Base-by-base conservation (phyloP, 2,113 vertebrate genomes). In the Seriola dumerili region DNA sequence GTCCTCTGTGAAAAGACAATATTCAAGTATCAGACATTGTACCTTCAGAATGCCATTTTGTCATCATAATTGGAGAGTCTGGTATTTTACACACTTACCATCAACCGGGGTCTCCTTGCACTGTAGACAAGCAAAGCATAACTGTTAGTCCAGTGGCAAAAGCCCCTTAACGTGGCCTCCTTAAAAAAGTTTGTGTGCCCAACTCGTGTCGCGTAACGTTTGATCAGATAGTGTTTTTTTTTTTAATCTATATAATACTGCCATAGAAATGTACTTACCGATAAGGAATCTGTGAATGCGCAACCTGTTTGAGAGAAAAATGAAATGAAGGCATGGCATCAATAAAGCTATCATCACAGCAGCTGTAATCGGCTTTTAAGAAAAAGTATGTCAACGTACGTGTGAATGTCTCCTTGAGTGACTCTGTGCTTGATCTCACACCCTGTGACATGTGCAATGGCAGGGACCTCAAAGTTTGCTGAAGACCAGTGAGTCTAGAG, bases 51-150 rank as follows among this genome's bases (percentile, higher is more conserved):
- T 55, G 38, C 3, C 1, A n/a, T 42, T 10, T 6, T 76, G 8
- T 12, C 42, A 57, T 38, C 29, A 54, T 8, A 23, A 0, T 19
- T 29, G 25, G 72, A 34, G 57, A 3, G 10, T 19, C 7, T 25
- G 29, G 9, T 55, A 34, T 54, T 64, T 64, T 16, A 8, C 10
- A 40, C 59, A 85, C 91, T 85, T 78, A 92, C 91, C 89, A 42
- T 87, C 21, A 4, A 87, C 80, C 16, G 14, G 10, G 32, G 86
- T 91, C 23, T 76, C 34, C 48, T 79, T 71, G 85, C 91, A 92
- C 89, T 92, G 61, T 25, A 76, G n/a, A 50, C n/a, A 74, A 64
- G 61, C 4, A 63, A 65, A 74, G 23, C 13, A 68, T 17, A 58
- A 64, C 4, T 40, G 25, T 85, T 67, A 88, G 23, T 57, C 2